Evolutionary conservation across 2,113 vertebrate genomes (phyloP), one percentile per base, ranked within the genome.

Genomic region (Progne subis): DNA sequence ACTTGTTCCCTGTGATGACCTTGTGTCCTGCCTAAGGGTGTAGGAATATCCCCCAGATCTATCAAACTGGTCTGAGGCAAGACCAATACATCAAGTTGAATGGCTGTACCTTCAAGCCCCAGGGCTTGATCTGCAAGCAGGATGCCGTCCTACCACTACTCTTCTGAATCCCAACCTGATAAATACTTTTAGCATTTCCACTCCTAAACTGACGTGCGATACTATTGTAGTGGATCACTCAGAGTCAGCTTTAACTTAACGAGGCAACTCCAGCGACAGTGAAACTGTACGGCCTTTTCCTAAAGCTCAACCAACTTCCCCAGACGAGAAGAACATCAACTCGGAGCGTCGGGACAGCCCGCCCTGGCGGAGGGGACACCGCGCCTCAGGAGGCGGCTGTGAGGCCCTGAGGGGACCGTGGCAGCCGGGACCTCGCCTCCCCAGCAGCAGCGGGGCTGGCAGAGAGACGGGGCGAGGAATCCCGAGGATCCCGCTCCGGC

Each of bases 141-240:
- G 11, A 9, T 2, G 14, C 24, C 9, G 2, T 43, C 21, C 34
- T 34, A 5, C 12, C 41, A 1, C 19, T 5, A 3, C 25, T 46
- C 34, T 39, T 25, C 23, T 19, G 25, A 50, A 41, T 20, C 21
- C 31, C 65, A 20, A 0, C 8, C 15, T 12, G 44, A 56, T 28
- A 47, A 81, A 37, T 9, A 25, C 7, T 83, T 53, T 17, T 1
- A 47, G 14, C 9, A 8, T 18, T 10, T 13, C 11, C 3, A 2
- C n/a, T 37, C 1, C 0, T 18, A 29, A 67, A 10, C 31, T 8
- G 47, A 21, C 6, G 12, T 4, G 57, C 6, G 19, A 15, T 11
- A 12, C 1, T 50, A 31, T 0, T 13, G 8, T 1, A 34, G 39
- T 0, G 8, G 55, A 34, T 50, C 32, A 26, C 14, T 4, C 5